phyloP scores from a whole-genome alignment of 1,140 invertebrate genomes.

The Coptotermes formosanus region DNA sequence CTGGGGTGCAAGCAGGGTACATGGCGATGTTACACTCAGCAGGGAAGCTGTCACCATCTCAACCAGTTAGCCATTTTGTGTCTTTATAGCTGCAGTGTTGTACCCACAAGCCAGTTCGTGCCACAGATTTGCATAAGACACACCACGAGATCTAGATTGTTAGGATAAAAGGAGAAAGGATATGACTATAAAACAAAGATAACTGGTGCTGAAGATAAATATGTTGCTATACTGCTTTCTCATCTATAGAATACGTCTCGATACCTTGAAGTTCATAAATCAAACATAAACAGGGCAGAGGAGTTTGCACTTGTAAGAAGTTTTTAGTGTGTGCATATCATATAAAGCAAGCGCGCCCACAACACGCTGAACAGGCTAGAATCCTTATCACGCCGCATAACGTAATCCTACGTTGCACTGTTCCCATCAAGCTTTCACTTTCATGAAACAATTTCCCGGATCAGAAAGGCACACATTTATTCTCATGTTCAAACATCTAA shows the following conservation, averaged over 20 bases:
- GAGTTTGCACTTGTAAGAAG: too few relatives aligned
- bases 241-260: not conserved
- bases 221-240: not conserved
- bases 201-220: not conserved
- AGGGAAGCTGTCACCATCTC: conserved; percentile 16
- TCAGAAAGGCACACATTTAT: too few relatives aligned
- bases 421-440: too few relatives aligned
- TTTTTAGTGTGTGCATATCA: too few relatives aligned
- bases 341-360: too few relatives aligned
- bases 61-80: conserved; percentile 16
- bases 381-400: too few relatives aligned
- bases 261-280: not conserved
- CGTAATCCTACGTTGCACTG: too few relatives aligned
- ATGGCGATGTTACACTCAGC: not conserved
- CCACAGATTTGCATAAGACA: conserved; percentile 1
- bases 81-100: conserved; percentile 18
- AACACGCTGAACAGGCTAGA: too few relatives aligned
- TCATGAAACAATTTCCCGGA: too few relatives aligned
- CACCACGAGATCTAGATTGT: not conserved
- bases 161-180: not conserved
- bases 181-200: not conserved
- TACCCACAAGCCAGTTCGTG: not conserved
- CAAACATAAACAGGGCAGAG: not conserved
- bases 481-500: too few relatives aligned
- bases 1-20: not conserved